phyloP scores from a whole-genome alignment of 2,113 vertebrate species.

The Sebastes schlegelii region DNA sequence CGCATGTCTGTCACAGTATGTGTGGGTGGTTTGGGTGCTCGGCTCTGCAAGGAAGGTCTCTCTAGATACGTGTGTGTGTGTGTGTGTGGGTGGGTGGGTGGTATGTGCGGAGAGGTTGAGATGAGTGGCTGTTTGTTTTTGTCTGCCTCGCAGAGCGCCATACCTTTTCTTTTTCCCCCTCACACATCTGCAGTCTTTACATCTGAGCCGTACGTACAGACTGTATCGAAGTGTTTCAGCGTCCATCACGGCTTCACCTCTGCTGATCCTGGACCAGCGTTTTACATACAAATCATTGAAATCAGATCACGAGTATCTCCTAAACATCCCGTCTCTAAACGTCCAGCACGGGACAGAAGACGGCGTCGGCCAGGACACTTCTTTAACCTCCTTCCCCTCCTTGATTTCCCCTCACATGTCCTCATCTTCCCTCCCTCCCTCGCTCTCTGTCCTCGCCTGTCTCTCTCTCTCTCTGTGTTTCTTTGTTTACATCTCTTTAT shows the following conservation, averaged over 20 bases:
- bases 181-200: constrained; percentile 36
- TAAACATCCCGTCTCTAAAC: too few species aligned
- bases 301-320: neutral
- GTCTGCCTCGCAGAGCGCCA: constrained; percentile 62
- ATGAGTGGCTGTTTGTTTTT: constrained; percentile 80
- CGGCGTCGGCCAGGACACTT: neutral
- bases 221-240: neutral
- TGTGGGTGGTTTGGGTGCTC: constrained; percentile 78
- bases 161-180: neutral
- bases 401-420: neutral
- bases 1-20: constrained; percentile 75
- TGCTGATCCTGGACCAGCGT: neutral
- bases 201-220: constrained; percentile 30
- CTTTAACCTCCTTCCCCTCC: neutral
- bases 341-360: too few species aligned
- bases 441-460: neutral
- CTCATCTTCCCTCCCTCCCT: neutral
- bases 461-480: constrained; percentile 5
- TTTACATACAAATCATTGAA: neutral
- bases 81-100: constrained; percentile 57
- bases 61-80: constrained; percentile 26
- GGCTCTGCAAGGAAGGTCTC: constrained; percentile 65
- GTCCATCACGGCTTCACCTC: constrained; percentile 3
- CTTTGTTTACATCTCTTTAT: constrained; percentile 57
- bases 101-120: constrained; percentile 68